These are phyloP conservation scores for Origma solitaria DNA, from an alignment of 2,113 vertebrate species.

Conservation along the genomic window DNA sequence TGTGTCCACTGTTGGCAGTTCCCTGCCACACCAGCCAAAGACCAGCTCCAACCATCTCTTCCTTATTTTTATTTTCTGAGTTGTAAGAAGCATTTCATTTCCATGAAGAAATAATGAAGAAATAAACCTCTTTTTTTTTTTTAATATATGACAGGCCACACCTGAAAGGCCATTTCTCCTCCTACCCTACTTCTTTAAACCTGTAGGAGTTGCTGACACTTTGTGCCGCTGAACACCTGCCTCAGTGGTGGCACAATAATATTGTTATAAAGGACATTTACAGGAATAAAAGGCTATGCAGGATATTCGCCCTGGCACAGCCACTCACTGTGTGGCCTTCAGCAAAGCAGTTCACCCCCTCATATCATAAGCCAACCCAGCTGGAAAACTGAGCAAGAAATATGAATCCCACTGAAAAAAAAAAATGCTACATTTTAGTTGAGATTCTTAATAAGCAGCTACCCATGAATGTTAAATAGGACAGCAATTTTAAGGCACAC, in stretches of 20 bases:
- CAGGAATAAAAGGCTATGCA: accelerated
- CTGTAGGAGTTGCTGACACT: not conserved
- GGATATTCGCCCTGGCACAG: not conserved
- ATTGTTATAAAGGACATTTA: not conserved
- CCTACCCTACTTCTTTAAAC: not conserved
- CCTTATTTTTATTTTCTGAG: not conserved
- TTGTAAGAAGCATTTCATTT: not conserved
- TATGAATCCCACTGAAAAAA: not conserved
- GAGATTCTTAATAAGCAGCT: not conserved
- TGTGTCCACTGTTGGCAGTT: not conserved
- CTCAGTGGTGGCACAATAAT: not conserved
- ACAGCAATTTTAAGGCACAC: not conserved
- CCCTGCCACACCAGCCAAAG: not conserved
- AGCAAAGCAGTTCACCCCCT: not conserved
- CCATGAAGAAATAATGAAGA: not conserved
- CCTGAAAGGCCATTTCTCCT: not conserved
- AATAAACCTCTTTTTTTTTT: not conserved
- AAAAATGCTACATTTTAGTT: not conserved
- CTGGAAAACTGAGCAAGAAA: conserved; percentile 1
- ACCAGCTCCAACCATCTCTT: not conserved
- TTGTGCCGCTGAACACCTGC: not conserved
- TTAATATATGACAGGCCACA: not conserved
- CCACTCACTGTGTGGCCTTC: not conserved
- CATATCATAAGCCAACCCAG: not conserved
- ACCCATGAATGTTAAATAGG: not conserved